phyloP scores from a whole-genome alignment of 2,113 vertebrate genomes.

The Peromyscus polionotus region DNA sequence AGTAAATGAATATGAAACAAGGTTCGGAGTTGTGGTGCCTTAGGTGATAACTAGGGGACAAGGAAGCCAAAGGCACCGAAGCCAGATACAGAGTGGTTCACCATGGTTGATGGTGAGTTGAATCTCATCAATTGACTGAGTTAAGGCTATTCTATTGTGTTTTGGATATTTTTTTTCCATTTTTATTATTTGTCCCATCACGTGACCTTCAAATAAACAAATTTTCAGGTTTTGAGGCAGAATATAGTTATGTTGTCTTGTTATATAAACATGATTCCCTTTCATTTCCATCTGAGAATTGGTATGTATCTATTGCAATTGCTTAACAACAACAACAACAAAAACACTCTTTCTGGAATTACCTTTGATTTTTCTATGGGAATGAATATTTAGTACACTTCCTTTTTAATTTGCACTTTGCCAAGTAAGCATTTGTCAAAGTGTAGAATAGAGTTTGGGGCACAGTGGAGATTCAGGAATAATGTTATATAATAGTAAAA shows the following conservation, averaged over 20 bases:
- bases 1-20: no score
- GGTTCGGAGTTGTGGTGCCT: no score
- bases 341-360: constrained; percentile 18
- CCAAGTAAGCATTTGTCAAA: constrained; percentile 28
- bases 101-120: no score
- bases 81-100: no score
- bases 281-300: constrained; percentile 6
- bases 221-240: background rate
- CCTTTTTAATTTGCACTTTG: background rate
- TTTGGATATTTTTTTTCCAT: background rate
- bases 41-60: no score
- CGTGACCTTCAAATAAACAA: background rate
- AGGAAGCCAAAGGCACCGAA: no score
- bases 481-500: background rate
- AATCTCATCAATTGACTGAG: no score
- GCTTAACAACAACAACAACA: constrained; percentile 44
- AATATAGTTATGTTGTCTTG: constrained; percentile 21
- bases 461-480: background rate
- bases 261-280: background rate
- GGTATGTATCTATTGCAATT: background rate
- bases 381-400: constrained; percentile 42
- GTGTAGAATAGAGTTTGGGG: constrained; percentile 47
- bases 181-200: background rate
- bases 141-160: background rate
- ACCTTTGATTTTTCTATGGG: constrained; percentile 44